A percentile compares a stretch with the other conserved stretches of the same genome.
Evolutionary conservation across 2,113 vertebrate genomes (phyloP).

Genomic region (Sceloporus undulatus): DNA sequence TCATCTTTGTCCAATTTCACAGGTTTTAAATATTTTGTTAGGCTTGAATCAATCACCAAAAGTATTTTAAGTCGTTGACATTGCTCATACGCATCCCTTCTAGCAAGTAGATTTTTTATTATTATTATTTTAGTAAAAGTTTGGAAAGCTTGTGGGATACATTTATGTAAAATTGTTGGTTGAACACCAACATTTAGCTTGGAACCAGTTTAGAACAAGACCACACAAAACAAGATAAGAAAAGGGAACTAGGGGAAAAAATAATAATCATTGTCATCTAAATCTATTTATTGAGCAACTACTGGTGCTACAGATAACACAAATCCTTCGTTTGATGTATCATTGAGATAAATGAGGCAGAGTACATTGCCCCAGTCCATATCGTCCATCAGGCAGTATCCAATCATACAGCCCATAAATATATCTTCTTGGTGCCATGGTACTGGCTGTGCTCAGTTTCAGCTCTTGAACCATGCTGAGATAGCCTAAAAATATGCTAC

Average conservation of each 20-base stretch:
- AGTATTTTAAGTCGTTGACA: constrained; percentile 71
- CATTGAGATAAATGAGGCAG: background rate
- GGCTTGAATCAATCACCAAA: constrained; percentile 64
- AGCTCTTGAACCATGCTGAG: constrained; percentile 20
- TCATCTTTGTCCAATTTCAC: constrained; percentile 79
- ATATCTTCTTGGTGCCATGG: background rate
- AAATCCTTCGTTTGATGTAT: background rate
- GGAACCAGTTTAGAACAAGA: constrained; percentile 63
- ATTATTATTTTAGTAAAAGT: constrained; percentile 6
- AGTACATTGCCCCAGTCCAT: background rate
- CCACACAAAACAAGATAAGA: constrained; percentile 62
- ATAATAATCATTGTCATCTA: constrained; percentile 25
- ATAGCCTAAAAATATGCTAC: background rate
- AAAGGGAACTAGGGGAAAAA: constrained; percentile 38
- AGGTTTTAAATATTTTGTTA: constrained; percentile 82
- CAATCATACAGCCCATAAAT: constrained; percentile 24
- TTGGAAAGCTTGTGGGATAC: constrained; percentile 64
- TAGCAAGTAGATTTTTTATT: constrained; percentile 47
- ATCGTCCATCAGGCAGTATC: background rate
- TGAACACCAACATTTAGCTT: constrained; percentile 62
- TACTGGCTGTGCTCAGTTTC: constrained; percentile 4
- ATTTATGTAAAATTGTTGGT: constrained; percentile 52
- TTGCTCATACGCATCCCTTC: constrained; percentile 69
- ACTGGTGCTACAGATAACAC: constrained; percentile 17
- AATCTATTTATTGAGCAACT: constrained; percentile 21